Conservation (phyloP, 1,140 invertebrate species). For the Drusus annulatus region DNA sequence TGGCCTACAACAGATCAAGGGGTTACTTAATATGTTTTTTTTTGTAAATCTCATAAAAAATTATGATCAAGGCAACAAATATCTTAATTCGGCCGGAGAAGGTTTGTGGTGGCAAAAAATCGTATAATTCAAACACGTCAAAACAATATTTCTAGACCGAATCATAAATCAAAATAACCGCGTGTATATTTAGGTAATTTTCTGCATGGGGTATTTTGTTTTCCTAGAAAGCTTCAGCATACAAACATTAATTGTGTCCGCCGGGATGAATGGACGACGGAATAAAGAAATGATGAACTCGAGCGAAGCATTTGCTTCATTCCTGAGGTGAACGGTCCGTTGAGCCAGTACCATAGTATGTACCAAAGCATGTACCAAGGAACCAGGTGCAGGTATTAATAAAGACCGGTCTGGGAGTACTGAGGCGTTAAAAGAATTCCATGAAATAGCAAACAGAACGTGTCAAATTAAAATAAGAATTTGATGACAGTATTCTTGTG, state of each 20-base stretch:
- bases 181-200: slow-evolving; percentile 29
- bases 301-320: slow-evolving; percentile 23
- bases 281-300: slow-evolving; percentile 47
- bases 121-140: too few relatives aligned
- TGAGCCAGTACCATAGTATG: not conserved
- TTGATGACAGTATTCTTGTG: slow-evolving; percentile 5
- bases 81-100: too few relatives aligned
- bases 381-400: not conserved
- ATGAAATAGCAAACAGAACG: slow-evolving; percentile 6
- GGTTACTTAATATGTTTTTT: too few relatives aligned
- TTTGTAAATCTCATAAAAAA: too few relatives aligned
- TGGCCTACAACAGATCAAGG: too few relatives aligned
- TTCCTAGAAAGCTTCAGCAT: slow-evolving; percentile 31
- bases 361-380: not conserved
- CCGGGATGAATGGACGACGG: slow-evolving; percentile 23
- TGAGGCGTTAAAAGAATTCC: slow-evolving; percentile 32
- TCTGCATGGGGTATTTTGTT: slow-evolving; percentile 26
- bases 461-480: slow-evolving; percentile 26
- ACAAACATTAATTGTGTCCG: slow-evolving; percentile 41
- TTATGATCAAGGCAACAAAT: too few relatives aligned
- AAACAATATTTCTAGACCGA: too few relatives aligned
- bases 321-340: slow-evolving; percentile 6
- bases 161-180: not conserved
- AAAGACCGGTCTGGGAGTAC: slow-evolving; percentile 7
- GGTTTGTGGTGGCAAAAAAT: too few relatives aligned